Conservation (phyloP, 1,140 invertebrate genomes). For the Hycleus phaleratus region DNA sequence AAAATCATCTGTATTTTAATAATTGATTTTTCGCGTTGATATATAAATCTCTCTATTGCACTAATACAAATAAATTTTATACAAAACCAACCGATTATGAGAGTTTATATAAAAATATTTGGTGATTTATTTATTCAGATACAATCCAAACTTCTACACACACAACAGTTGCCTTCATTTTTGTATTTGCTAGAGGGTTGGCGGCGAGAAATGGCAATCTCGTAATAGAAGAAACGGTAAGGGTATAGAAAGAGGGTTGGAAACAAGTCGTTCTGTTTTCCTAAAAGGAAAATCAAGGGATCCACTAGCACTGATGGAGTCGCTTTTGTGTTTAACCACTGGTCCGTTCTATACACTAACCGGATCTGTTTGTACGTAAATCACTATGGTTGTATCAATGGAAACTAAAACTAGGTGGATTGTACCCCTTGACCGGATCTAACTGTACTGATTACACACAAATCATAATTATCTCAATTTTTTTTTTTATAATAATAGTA, state of each 20-base stretch:
- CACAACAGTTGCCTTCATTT: constrained; percentile 11
- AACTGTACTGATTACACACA: not conserved
- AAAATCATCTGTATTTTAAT: constrained; percentile 13
- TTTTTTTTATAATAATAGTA: not conserved
- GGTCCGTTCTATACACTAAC: constrained; percentile 18
- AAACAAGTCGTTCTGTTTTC: not conserved
- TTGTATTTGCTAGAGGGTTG: constrained; percentile 2
- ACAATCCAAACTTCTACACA: not conserved
- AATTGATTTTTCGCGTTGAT: constrained; percentile 22
- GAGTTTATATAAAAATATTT: constrained; percentile 14
- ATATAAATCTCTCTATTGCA: constrained; percentile 17
- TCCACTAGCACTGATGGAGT: constrained; percentile 24
- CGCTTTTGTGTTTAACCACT: constrained; percentile 27
- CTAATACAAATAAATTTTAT: constrained; percentile 1
- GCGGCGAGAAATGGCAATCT: not conserved
- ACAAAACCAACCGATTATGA: too few relatives aligned
- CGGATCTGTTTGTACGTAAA: constrained; percentile 24
- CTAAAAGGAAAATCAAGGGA: constrained; percentile 13
- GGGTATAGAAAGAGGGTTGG: too few relatives aligned
- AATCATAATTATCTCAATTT: constrained; percentile 7
- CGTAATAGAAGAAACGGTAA: too few relatives aligned
- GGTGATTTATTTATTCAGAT: not conserved
- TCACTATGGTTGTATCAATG: constrained; percentile 13
- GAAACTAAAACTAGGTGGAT: constrained; percentile 14
- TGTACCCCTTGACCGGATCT: constrained; percentile 15